Percentiles rank a stretch among this genome's conserved stretches.
These are phyloP conservation scores for Gallinago nigripennis DNA, from an alignment of 2,797 vertebrate species.

Conservation along the genomic window DNA sequence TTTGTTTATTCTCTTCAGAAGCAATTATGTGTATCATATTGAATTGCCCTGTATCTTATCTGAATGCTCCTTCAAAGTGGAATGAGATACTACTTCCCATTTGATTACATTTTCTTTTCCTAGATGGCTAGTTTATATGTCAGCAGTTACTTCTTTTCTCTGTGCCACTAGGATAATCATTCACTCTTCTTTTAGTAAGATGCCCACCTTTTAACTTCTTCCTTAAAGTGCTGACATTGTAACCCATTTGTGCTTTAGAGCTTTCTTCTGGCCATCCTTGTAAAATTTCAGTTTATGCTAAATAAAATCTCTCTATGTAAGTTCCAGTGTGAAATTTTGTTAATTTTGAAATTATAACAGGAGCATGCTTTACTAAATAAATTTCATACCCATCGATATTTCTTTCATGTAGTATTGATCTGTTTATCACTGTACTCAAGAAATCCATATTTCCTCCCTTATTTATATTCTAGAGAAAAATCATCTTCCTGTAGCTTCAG, in stretches of 20 bases:
- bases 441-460: constrained; percentile 57
- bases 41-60: constrained; percentile 8
- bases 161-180: background rate
- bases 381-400: constrained; percentile 13
- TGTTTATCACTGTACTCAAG: constrained; percentile 56
- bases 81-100: constrained; percentile 6
- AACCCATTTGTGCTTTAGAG: background rate
- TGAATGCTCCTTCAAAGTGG: constrained; percentile 1
- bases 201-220: background rate
- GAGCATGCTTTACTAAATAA: constrained; percentile 18
- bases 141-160: background rate
- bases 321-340: constrained; percentile 1
- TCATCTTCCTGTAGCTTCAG: background rate
- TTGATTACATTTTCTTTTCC: constrained; percentile 9
- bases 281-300: background rate
- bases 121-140: background rate
- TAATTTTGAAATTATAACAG: constrained; percentile 52
- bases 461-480: constrained; percentile 60
- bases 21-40: background rate
- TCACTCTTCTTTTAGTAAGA: background rate
- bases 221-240: background rate
- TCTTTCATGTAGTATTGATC: constrained; percentile 65
- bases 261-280: background rate
- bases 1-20: constrained; percentile 42
- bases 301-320: background rate